These are phyloP conservation scores for Momotus momota DNA, from an alignment of 2,797 vertebrate species.

Conservation along the genomic window DNA sequence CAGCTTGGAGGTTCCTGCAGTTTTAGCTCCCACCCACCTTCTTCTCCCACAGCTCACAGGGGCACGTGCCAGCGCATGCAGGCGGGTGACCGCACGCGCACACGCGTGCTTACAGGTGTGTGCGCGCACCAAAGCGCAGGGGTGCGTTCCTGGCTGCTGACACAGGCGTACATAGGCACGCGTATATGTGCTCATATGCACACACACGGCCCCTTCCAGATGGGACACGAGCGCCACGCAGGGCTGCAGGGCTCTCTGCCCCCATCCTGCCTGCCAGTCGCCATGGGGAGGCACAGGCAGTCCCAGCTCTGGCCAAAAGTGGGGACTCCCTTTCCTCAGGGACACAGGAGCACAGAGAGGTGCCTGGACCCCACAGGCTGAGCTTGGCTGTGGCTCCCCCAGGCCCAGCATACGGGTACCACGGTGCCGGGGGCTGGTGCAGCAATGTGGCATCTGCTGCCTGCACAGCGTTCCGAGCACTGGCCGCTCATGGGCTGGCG, in stretches of 20 bases:
- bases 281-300: neutral
- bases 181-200: neutral
- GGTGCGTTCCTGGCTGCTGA: rapidly evolving
- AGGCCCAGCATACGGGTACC: rapidly evolving
- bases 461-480: neutral
- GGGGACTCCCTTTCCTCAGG: rapidly evolving
- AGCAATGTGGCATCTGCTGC: neutral
- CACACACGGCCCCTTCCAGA: neutral
- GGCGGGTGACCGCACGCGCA: rapidly evolving
- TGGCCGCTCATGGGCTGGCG: rapidly evolving
- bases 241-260: rapidly evolving
- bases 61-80: rapidly evolving
- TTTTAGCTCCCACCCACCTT: neutral
- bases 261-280: rapidly evolving
- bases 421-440: rapidly evolving
- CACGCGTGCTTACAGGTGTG: too few species aligned
- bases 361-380: rapidly evolving
- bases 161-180: rapidly evolving
- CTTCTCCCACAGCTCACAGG: neutral
- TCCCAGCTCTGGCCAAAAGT: neutral
- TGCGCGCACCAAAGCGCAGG: neutral
- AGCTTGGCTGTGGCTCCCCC: neutral
- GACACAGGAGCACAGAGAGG: neutral
- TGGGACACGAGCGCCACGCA: rapidly evolving
- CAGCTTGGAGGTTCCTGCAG: neutral